These are phyloP conservation scores for Fistularia tabacaria DNA, from an alignment of 2,797 vertebrate species.

Conservation along the genomic window DNA sequence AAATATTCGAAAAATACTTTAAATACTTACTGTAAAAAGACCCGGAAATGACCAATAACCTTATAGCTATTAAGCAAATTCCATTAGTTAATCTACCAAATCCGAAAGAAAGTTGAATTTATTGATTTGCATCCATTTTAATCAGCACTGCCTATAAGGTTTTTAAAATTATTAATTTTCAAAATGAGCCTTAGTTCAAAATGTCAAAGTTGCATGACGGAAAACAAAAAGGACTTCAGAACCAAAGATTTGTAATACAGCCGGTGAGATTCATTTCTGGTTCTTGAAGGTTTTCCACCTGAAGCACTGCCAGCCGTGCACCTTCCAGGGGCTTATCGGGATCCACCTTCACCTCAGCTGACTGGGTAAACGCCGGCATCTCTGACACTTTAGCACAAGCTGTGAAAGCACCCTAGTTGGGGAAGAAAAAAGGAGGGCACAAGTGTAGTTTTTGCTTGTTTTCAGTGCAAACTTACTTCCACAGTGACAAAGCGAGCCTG, in stretches of 20 bases:
- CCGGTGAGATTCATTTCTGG: not conserved
- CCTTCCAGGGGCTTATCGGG: conserved; percentile 95
- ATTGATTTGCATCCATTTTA: no score
- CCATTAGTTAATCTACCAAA: no score
- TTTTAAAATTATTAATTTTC: no score
- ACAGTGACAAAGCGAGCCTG: conserved; percentile 80
- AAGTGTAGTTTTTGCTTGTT: not conserved
- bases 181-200: no score
- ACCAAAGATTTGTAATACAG: conserved; percentile 4
- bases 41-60: no score
- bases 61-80: no score
- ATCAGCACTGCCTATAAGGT: no score
- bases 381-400: conserved; percentile 75
- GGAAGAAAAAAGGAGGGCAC: conserved; percentile 22
- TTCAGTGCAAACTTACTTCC: conserved; percentile 77
- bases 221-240: not conserved
- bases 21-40: no score
- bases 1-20: no score
- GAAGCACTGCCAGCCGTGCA: conserved; percentile 79
- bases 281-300: conserved; percentile 63
- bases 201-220: no score
- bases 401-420: conserved; percentile 77
- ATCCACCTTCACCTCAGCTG: conserved; percentile 88
- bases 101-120: no score
- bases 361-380: conserved; percentile 76